A percentile compares a stretch with the other conserved stretches of the same genome.
Evolutionary conservation across 2,888 invertebrate genomes (phyloP).

Genomic region (Globia sparganii): DNA sequence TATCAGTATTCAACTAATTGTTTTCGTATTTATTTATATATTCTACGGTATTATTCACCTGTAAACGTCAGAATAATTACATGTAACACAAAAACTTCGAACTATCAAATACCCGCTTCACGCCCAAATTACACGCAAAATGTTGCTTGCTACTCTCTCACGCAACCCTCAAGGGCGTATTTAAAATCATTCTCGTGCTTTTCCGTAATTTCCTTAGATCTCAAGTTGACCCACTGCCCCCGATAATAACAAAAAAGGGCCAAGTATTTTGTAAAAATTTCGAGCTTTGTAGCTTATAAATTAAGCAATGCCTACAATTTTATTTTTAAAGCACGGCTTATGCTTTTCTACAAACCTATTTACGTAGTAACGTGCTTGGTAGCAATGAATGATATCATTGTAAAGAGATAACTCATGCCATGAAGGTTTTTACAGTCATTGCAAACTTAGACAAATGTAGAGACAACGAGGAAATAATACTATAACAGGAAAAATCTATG

Average conservation of each 20-base stretch:
- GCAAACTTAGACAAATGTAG: slow-evolving; percentile 15
- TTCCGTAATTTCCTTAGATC: slow-evolving; percentile 77
- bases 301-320: slow-evolving; percentile 51
- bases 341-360: slow-evolving; percentile 29
- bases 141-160: slow-evolving; percentile 65
- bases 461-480: slow-evolving; percentile 4
- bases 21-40: slow-evolving; percentile 25
- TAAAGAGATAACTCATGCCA: slow-evolving; percentile 37
- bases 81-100: slow-evolving; percentile 31
- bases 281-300: slow-evolving; percentile 45
- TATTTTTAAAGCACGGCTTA: slow-evolving; percentile 50
- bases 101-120: slow-evolving; percentile 42
- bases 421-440: slow-evolving; percentile 35
- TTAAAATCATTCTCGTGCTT: slow-evolving; percentile 76
- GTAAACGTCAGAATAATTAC: slow-evolving; percentile 8
- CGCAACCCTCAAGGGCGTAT: slow-evolving; percentile 77
- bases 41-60: slow-evolving; percentile 13
- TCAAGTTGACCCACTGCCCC: slow-evolving; percentile 84
- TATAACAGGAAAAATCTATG: neutral
- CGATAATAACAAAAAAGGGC: slow-evolving; percentile 69
- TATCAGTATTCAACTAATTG: slow-evolving; percentile 43
- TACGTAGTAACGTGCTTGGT: slow-evolving; percentile 46
- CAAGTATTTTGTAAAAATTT: slow-evolving; percentile 61
- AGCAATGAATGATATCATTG: slow-evolving; percentile 57
- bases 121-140: slow-evolving; percentile 56